Percentiles rank a stretch among this genome's conserved stretches.
Evolutionary conservation across 92 coral and sea anemone genomes (phyloP).

Genomic region (Porites evermanni): DNA sequence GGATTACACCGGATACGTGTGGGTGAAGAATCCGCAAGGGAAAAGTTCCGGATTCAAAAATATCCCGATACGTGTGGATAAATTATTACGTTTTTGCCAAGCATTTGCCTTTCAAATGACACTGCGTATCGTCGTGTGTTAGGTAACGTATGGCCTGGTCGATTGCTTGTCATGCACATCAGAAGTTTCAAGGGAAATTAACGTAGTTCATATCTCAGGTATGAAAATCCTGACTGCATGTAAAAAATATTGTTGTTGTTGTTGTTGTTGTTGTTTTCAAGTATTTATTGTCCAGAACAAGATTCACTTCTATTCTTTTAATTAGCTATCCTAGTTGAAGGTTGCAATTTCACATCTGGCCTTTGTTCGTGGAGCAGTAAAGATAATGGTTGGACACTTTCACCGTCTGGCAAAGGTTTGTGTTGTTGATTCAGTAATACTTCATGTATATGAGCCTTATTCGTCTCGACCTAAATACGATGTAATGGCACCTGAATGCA

Average conservation of each 20-base stretch:
- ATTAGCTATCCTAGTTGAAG: conserved; percentile 9
- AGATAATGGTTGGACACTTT: conserved; percentile 22
- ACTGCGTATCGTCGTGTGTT: neutral
- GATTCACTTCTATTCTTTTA: too few relatives aligned
- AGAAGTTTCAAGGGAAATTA: conserved; percentile 2
- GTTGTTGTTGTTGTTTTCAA: too few relatives aligned
- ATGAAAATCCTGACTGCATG: neutral
- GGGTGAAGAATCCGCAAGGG: too few relatives aligned
- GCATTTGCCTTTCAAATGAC: neutral
- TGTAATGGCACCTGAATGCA: too few relatives aligned
- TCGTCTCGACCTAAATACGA: too few relatives aligned
- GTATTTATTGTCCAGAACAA: too few relatives aligned
- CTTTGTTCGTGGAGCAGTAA: conserved; percentile 29
- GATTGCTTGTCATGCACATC: neutral
- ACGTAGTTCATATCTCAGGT: conserved; percentile 31
- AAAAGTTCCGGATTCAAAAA: too few relatives aligned
- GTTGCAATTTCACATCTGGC: conserved; percentile 26
- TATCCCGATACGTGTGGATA: too few relatives aligned
- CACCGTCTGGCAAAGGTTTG: conserved; percentile 8
- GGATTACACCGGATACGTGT: too few relatives aligned
- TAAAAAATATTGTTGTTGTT: too few relatives aligned
- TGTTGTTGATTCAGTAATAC: neutral
- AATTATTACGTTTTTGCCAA: too few relatives aligned
- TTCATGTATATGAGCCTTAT: too few relatives aligned
- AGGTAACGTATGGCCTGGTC: neutral